Evolutionary conservation across 2,888 invertebrate species (phyloP), one percentile per base, ranked within the genome.

Genomic region (Baronia brevicornis): DNA sequence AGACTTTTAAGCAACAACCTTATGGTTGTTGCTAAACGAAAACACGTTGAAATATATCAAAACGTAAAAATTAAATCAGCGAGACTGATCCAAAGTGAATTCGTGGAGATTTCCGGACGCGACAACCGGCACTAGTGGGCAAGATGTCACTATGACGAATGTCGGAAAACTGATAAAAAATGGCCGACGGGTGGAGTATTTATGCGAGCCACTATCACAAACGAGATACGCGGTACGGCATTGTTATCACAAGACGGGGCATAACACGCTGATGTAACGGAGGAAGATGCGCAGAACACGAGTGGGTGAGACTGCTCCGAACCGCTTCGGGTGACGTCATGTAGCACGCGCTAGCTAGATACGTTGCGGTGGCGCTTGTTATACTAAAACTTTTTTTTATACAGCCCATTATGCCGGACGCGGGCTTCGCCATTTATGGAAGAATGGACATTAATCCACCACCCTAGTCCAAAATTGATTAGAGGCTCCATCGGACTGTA

Each of bases 1-100:
- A 38, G 46, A 71, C 77, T 63, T 51, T 48, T 65, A 79, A 80
- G 84, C 84, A 84, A 84, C 84, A 84, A 84, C 84, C 79, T 26
- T 26, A 7, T 28, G 84, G 84, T 79, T 84, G 84, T 64, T 84
- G 84, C 84, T 75, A 78, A 84, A 62, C 50, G 4, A 13, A 7
- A 5, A 33, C 14, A 15, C 19, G 37, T 20, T 18, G 18, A 9
- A 27, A 36, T 23, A 24, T 32, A 37, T 20, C 31, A 34, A 31
- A 22, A 32, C n/a, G n/a, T n/a, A 37, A 38, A 24, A 29, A 21
- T 7, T 9, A 21, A 24, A 27, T 26, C 26, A 21, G 17, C 4
- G 10, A 8, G 26, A 33, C 32, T 25, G 38, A 44, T 46, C 47
- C 38, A 48, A 45, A 44, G 44, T 51, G 46, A 43, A 50, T 43